phyloP scores from a whole-genome alignment of 2,888 invertebrate species.

The Volucella inanis region DNA sequence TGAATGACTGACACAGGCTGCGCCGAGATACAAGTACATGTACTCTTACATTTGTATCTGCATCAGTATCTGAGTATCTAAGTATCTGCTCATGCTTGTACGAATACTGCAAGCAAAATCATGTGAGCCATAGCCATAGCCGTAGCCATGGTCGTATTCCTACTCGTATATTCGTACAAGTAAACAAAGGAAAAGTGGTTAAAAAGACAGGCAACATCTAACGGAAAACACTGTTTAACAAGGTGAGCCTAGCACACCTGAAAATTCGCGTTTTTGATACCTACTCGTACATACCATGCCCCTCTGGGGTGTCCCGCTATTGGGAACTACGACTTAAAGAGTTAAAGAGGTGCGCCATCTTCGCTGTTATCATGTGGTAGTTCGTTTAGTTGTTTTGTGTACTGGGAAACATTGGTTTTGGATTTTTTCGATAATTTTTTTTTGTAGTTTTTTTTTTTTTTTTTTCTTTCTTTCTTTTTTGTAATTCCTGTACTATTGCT shows the following conservation, averaged over 20 bases:
- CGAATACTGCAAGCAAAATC: conserved; percentile 51
- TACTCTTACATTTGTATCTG: not conserved
- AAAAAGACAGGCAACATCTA: conserved; percentile 71
- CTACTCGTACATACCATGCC: not conserved
- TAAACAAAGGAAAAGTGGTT: conserved; percentile 65
- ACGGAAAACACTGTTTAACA: conserved; percentile 75
- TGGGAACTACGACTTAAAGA: not conserved
- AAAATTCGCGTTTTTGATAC: conserved; percentile 70
- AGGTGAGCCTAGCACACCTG: conserved; percentile 75
- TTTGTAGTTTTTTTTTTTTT: conserved; percentile 33
- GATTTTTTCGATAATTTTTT: conserved; percentile 55
- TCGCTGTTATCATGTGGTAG: conserved; percentile 65
- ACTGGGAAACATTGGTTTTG: conserved; percentile 69
- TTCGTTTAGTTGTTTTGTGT: conserved; percentile 4
- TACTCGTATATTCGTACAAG: conserved; percentile 64
- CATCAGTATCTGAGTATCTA: no score
- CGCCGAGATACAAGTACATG: conserved; percentile 19
- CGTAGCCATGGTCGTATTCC: no score
- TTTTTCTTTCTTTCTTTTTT: no score
- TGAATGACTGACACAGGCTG: conserved; percentile 60
- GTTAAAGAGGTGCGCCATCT: conserved; percentile 73
- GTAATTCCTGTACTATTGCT: not conserved
- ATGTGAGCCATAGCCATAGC: conserved; percentile 29
- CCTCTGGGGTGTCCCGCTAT: not conserved
- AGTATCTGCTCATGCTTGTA: conserved; percentile 46